phyloP scores from a whole-genome alignment of 2,888 invertebrate genomes.

The Lamellibrachia satsuma region DNA sequence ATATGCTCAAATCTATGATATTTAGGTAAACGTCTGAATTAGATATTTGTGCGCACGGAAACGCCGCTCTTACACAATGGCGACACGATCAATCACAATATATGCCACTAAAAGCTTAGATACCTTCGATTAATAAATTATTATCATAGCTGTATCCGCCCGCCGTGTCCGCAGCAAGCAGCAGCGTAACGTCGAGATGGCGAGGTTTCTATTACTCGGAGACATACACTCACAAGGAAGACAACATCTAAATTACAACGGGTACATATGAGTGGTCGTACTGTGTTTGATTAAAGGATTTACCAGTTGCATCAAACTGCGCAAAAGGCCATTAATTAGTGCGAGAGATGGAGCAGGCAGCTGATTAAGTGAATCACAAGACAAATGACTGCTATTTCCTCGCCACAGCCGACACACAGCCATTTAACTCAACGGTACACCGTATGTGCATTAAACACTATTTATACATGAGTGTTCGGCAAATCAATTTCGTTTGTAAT shows the following conservation, averaged over 20 bases:
- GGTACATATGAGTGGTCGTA: not conserved
- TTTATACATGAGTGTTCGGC: not conserved
- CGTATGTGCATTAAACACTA: not conserved
- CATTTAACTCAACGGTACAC: not conserved
- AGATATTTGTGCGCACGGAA: not conserved
- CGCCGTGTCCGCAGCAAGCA: too few species aligned
- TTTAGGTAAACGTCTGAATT: not conserved
- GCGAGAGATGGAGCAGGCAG: not conserved
- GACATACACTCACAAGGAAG: not conserved
- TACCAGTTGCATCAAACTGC: not conserved
- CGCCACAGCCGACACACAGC: not conserved
- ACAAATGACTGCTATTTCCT: not conserved
- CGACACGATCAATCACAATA: not conserved
- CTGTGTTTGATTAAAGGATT: not conserved
- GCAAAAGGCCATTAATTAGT: not conserved
- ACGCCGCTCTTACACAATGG: not conserved
- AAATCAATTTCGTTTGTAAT: not conserved
- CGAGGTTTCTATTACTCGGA: too few species aligned
- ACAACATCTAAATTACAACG: not conserved
- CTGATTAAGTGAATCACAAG: not conserved
- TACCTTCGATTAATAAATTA: too few species aligned
- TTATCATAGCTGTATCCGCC: too few species aligned
- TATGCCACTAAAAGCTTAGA: too few species aligned
- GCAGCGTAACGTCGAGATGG: too few species aligned
- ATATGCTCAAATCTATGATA: not conserved